Evolutionary conservation across 2,797 vertebrate species (phyloP), one percentile per base, ranked within the genome.

Genomic region (Malurus splendens): DNA sequence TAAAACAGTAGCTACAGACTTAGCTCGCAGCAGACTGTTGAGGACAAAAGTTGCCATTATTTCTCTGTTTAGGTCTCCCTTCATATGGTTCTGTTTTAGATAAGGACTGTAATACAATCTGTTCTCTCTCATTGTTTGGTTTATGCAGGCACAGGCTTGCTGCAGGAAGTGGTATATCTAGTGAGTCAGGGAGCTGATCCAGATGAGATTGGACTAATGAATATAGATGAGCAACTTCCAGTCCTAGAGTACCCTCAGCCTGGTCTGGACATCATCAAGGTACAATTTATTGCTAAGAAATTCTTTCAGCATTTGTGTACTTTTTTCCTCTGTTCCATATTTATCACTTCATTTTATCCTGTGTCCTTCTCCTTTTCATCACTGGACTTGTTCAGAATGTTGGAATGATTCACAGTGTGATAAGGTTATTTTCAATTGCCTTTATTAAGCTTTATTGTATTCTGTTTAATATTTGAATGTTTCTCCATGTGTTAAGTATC

Each of bases 141-240:
- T 91, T 80, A 32, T 60, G 7, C 86, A 99, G 99, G 99, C 73
- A 99, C 99, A 20, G 99, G 99, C 96, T 97, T 99, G 75, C 97
- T 99, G 42, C 99, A 99, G 97, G 99, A 99, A 95, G 97, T 99
- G 51, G 99, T 99, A 10, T 99, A 99, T 96, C 96, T 99, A 10
- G 99, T 99, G 95, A 99, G 99, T 95, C 99, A 99, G 96, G 99
- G 99, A 51, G 99, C 98, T 1, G 99, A 99, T 95, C 99, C 99
- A 2, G 99, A 99, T 76, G 99, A 99, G 96, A 99, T 99, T 11
- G 99, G 99, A 89, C 96, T 99, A 48, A 99, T 99, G 99, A 99
- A 99, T 96, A 99, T 99, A 27, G 99, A 99, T 47, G 99, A 99
- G 88, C 99, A 99, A 89, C 98, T 99, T 65, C 99, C 99, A 2